These are phyloP conservation scores for Myzus persicae DNA, from an alignment of 1,140 invertebrate genomes.

Conservation along the genomic window DNA sequence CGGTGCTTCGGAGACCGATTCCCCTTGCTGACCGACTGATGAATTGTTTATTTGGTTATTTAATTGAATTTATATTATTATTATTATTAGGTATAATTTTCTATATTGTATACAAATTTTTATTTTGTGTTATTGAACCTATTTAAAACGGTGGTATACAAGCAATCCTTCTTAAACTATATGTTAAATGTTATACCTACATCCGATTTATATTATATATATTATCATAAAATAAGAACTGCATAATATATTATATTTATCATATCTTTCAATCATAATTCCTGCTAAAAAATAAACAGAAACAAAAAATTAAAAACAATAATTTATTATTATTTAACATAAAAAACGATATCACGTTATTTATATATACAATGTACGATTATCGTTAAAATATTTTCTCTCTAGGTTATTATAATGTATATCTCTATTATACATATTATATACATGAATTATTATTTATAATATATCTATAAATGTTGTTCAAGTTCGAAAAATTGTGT, in stretches of 20 bases:
- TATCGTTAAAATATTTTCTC: neutral
- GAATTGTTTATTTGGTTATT: conserved; percentile 30
- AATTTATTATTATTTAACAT: neutral
- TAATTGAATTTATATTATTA: conserved; percentile 17
- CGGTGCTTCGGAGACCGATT: conserved; percentile 59
- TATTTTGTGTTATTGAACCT: neutral
- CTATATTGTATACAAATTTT: neutral
- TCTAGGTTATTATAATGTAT: neutral
- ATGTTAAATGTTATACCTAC: neutral
- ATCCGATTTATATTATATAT: neutral
- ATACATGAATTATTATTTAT: conserved; percentile 9
- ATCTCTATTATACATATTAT: conserved; percentile 16
- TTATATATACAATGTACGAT: conserved; percentile 4
- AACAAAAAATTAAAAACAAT: neutral
- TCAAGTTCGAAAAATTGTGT: conserved; percentile 47
- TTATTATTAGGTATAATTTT: neutral
- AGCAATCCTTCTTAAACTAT: neutral
- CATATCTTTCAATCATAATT: conserved; percentile 7
- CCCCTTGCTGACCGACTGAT: conserved; percentile 59
- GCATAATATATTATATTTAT: neutral
- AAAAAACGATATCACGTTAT: neutral
- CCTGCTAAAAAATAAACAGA: neutral
- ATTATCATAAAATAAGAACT: neutral
- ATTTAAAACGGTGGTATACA: neutral
- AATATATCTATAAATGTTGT: conserved; percentile 48